Evolutionary conservation across 2,888 invertebrate genomes (phyloP).

Genomic region (Lacanobia wlatinum): DNA sequence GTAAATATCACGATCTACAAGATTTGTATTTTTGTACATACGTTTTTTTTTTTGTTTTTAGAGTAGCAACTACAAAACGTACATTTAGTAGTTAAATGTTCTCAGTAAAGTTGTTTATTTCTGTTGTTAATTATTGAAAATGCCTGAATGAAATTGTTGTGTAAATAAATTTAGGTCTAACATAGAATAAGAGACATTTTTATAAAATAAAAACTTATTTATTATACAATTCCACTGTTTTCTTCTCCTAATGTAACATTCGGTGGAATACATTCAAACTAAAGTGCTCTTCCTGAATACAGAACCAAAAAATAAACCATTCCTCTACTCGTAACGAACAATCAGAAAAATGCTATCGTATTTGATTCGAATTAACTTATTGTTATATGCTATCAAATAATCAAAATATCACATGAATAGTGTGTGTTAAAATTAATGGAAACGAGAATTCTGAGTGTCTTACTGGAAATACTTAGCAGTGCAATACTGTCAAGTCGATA

Average conservation of each 20-base stretch:
- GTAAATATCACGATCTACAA: conserved; percentile 50
- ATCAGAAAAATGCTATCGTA: conserved; percentile 49
- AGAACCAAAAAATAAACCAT: conserved; percentile 66
- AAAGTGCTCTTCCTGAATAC: conserved; percentile 58
- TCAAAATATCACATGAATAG: conserved; percentile 70
- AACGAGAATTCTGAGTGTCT: conserved; percentile 53
- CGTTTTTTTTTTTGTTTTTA: conserved; percentile 24
- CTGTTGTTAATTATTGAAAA: conserved; percentile 66
- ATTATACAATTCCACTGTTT: conserved; percentile 76
- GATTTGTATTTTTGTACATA: conserved; percentile 61
- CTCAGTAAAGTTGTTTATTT: conserved; percentile 47
- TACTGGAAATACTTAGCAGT: conserved; percentile 25
- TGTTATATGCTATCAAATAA: conserved; percentile 55
- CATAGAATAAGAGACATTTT: conserved; percentile 82
- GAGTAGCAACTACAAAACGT: conserved; percentile 21
- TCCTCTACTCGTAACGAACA: conserved; percentile 49
- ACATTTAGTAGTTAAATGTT: conserved; percentile 36
- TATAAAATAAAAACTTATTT: conserved; percentile 87
- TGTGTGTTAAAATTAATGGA: conserved; percentile 66
- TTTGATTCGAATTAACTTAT: conserved; percentile 59
- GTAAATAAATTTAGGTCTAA: conserved; percentile 82
- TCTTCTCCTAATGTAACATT: conserved; percentile 55
- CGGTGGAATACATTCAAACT: conserved; percentile 65
- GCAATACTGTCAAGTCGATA: conserved; percentile 36
- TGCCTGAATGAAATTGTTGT: conserved; percentile 72